phyloP scores from a whole-genome alignment of 2,113 vertebrate species.

The Hemibagrus wyckioides region DNA sequence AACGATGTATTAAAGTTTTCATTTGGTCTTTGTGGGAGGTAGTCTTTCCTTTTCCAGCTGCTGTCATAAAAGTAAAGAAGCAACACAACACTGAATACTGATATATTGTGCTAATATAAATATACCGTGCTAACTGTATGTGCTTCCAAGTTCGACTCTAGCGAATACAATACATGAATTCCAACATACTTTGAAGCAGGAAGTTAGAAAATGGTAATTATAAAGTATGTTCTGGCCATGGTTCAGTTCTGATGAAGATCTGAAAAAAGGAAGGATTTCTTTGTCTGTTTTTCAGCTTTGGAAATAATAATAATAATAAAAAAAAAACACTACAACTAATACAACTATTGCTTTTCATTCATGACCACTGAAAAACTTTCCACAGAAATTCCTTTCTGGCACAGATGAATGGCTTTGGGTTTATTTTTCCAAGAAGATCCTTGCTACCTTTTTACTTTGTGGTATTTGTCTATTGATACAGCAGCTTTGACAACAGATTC shows the following conservation, averaged over 20 bases:
- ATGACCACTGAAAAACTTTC: slow-evolving; percentile 15
- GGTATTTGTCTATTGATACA: slow-evolving; percentile 28
- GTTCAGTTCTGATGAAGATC: slow-evolving; percentile 61
- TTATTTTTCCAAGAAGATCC: background rate
- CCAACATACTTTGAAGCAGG: background rate
- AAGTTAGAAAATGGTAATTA: slow-evolving; percentile 47
- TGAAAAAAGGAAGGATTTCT: slow-evolving; percentile 44
- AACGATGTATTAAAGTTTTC: slow-evolving; percentile 47
- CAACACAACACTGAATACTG: slow-evolving; percentile 35
- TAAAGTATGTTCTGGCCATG: slow-evolving; percentile 63
- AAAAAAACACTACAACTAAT: background rate
- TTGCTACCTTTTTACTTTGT: background rate
- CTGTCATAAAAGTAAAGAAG: slow-evolving; percentile 41
- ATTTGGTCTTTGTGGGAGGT: slow-evolving; percentile 54
- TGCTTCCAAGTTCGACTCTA: background rate
- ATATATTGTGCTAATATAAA: background rate
- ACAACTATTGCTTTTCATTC: slow-evolving; percentile 15
- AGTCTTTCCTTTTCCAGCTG: slow-evolving; percentile 46
- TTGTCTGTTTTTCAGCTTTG: slow-evolving; percentile 19
- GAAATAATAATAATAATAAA: too few relatives aligned
- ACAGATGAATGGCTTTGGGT: background rate
- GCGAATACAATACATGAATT: too few relatives aligned
- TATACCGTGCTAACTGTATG: background rate
- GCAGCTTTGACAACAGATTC: slow-evolving; percentile 22
- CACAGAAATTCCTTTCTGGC: slow-evolving; percentile 12